phyloP scores from a whole-genome alignment of 2,113 vertebrate species.

The Forbesichthys agassizii region DNA sequence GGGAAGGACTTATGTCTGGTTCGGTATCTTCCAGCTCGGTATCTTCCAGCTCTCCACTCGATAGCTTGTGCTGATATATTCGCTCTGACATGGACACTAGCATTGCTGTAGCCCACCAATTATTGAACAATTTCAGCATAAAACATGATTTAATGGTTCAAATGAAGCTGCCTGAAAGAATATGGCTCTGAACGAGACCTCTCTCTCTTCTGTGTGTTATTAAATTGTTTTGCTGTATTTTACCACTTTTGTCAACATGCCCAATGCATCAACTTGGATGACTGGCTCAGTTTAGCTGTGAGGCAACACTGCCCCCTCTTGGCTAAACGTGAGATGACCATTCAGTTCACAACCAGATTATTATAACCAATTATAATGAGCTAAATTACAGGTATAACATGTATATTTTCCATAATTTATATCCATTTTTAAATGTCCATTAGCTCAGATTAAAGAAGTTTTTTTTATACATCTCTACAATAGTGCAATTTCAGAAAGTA shows the following conservation, averaged over 20 bases:
- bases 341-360: neutral
- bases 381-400: neutral
- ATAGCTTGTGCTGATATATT: constrained; percentile 60
- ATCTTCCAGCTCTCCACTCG: constrained; percentile 32
- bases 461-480: too few species aligned
- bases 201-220: constrained; percentile 66
- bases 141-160: constrained; percentile 67
- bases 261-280: constrained; percentile 43
- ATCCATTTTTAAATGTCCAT: too few species aligned
- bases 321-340: constrained; percentile 38
- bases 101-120: constrained; percentile 63
- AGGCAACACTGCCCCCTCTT: constrained; percentile 79
- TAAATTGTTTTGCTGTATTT: constrained; percentile 66
- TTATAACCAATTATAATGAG: neutral
- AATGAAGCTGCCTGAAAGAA: constrained; percentile 64
- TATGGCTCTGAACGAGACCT: constrained; percentile 54
- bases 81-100: constrained; percentile 54
- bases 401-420: too few species aligned
- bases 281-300: constrained; percentile 43
- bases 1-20: constrained; percentile 20
- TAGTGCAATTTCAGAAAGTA: too few species aligned
- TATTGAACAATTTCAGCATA: constrained; percentile 66
- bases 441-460: too few species aligned
- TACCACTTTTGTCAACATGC: constrained; percentile 49
- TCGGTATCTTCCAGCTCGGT: constrained; percentile 3